Percentiles rank a stretch among this genome's conserved stretches.
phyloP scores from a whole-genome alignment of 2,888 invertebrate species.

The Nephrocerus scutellatus region DNA sequence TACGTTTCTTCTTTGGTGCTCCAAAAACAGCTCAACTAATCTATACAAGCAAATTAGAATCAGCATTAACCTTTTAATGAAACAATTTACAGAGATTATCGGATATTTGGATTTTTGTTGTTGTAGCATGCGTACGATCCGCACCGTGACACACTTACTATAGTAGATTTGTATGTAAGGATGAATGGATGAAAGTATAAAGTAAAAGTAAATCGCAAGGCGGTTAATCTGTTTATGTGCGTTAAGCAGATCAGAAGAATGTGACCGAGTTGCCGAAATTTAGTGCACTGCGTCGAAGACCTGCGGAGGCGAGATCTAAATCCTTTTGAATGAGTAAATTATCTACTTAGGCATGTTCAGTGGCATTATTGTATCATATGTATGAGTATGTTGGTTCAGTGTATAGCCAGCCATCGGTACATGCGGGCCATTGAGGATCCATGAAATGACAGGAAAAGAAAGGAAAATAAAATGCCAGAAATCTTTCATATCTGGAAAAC shows the following conservation, averaged over 20 bases:
- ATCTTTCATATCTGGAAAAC: slow-evolving; percentile 25
- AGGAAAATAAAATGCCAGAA: too few relatives aligned
- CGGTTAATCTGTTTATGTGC: slow-evolving; percentile 49
- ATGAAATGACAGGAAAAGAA: too few relatives aligned
- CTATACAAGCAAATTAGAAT: too few relatives aligned
- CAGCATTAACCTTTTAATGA: slow-evolving; percentile 49
- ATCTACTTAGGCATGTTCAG: slow-evolving; percentile 24
- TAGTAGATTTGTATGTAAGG: slow-evolving; percentile 5
- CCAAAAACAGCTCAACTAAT: too few relatives aligned
- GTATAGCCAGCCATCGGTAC: too few relatives aligned
- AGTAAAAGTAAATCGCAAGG: slow-evolving; percentile 44
- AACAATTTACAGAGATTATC: slow-evolving; percentile 47
- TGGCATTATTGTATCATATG: slow-evolving; percentile 15
- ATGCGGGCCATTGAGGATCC: too few relatives aligned
- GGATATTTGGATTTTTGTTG: slow-evolving; percentile 18
- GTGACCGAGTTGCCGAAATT: too few relatives aligned
- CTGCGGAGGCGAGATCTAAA: slow-evolving; percentile 2
- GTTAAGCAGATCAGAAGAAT: slow-evolving; percentile 39
- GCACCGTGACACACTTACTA: slow-evolving; percentile 11
- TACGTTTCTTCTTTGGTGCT: too few relatives aligned
- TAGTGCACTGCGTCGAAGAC: not conserved
- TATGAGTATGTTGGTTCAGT: slow-evolving; percentile 4
- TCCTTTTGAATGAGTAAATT: slow-evolving; percentile 21
- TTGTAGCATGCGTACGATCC: slow-evolving; percentile 22
- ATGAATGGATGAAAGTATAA: slow-evolving; percentile 26